Evolutionary conservation across 37 sponge, comb jelly and placozoan genomes (phyloP).

Genomic region (Ephydatia muelleri): DNA sequence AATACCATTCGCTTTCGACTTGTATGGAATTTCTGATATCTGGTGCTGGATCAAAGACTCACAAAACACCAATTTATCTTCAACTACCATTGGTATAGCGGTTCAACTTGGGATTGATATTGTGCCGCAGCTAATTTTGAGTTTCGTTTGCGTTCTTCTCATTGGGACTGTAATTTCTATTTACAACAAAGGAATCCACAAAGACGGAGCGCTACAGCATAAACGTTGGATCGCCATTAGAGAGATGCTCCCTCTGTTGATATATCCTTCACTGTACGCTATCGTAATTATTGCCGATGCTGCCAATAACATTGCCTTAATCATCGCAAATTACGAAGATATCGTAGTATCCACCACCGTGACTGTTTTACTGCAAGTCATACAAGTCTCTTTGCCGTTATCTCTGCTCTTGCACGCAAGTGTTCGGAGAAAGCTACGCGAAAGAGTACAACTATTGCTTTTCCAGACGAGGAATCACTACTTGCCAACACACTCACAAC

Average conservation of each 20-base stretch:
- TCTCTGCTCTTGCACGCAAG: not conserved
- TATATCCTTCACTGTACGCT: not conserved
- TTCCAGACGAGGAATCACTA: too few relatives aligned
- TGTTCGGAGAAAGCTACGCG: not conserved
- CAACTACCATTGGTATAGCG: too few relatives aligned
- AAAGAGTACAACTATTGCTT: too few relatives aligned
- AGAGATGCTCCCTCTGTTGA: not conserved
- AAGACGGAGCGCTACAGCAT: too few relatives aligned
- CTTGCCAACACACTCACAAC: too few relatives aligned
- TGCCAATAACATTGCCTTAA: not conserved
- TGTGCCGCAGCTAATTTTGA: too few relatives aligned
- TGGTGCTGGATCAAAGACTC: not conserved
- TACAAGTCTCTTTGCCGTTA: not conserved
- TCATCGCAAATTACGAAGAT: not conserved
- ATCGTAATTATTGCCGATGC: not conserved
- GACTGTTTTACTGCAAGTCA: not conserved
- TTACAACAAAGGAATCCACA: too few relatives aligned
- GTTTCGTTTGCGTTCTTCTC: too few relatives aligned
- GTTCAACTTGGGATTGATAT: too few relatives aligned
- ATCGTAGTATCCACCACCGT: not conserved
- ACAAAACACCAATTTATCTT: not conserved
- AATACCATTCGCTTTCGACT: not conserved
- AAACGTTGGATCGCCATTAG: not conserved
- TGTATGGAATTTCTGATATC: not conserved
- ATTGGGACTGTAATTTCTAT: too few relatives aligned